Percentiles rank a stretch among this genome's conserved stretches.
phyloP scores from a whole-genome alignment of 2,888 invertebrate genomes.

The Drepana falcataria region DNA sequence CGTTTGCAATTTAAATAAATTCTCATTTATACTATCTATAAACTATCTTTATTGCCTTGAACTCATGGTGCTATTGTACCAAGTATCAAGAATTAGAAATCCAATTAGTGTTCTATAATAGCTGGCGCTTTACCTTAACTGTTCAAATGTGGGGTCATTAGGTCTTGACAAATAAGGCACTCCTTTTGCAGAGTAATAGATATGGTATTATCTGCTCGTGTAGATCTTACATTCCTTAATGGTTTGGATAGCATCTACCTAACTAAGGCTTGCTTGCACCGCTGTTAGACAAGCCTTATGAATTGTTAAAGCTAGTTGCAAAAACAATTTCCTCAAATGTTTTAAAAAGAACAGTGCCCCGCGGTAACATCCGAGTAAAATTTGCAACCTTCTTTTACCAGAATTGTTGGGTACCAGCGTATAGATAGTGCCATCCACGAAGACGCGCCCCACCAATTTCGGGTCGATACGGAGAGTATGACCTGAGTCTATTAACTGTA shows the following conservation, averaged over 20 bases:
- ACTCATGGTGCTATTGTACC: not conserved
- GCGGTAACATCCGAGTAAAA: no score
- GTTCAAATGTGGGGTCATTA: not conserved
- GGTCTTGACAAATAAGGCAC: not conserved
- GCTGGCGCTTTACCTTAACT: not conserved
- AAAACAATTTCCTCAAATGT: no score
- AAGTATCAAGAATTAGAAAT: not conserved
- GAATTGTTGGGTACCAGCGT: no score
- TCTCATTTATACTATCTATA: not conserved
- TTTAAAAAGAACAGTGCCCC: no score
- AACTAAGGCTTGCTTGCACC: no score
- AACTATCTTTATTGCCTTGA: not conserved
- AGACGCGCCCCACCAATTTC: no score
- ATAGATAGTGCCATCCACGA: no score
- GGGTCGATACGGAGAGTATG: no score
- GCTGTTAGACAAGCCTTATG: no score
- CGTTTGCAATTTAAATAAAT: not conserved
- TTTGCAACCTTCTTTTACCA: no score
- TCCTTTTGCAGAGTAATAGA: not conserved
- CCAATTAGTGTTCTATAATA: not conserved
- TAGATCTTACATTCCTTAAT: not conserved
- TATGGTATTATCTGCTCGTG: not conserved
- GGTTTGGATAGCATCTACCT: not conserved
- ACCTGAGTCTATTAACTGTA: no score
- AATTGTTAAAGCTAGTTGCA: no score